phyloP scores from a whole-genome alignment of 1,140 invertebrate genomes.

The Tetragnatha versicolor region DNA sequence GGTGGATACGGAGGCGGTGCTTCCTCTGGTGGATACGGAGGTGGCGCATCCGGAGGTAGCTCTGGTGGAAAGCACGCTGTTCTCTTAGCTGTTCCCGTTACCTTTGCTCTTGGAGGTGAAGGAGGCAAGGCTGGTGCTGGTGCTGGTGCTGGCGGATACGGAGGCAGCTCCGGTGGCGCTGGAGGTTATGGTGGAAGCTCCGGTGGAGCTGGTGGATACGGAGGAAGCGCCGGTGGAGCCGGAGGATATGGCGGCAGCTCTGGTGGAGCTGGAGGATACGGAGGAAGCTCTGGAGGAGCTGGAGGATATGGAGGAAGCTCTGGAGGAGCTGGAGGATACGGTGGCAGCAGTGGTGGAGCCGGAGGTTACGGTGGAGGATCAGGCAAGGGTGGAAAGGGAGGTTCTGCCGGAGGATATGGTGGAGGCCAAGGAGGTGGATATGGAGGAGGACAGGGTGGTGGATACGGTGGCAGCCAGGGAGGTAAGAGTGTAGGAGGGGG shows the following conservation, averaged over 20 bases:
- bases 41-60: slow-evolving; percentile 15
- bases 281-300: background rate
- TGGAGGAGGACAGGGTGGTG: slow-evolving; percentile 2
- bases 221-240: background rate
- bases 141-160: slow-evolving; percentile 11
- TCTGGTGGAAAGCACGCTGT: slow-evolving; percentile 52
- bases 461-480: slow-evolving; percentile 9
- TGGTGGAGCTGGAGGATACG: slow-evolving; percentile 12
- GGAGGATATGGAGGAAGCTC: slow-evolving; percentile 29
- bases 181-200: slow-evolving; percentile 4
- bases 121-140: background rate
- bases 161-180: background rate
- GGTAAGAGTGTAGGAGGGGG: slow-evolving; percentile 22
- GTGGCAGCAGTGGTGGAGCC: slow-evolving; percentile 11
- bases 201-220: slow-evolving; percentile 2
- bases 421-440: slow-evolving; percentile 19
- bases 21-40: slow-evolving; percentile 22
- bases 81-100: slow-evolving; percentile 53
- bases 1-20: slow-evolving; percentile 1
- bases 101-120: slow-evolving; percentile 26
- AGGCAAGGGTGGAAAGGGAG: background rate
- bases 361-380: slow-evolving; percentile 12
- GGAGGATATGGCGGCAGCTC: slow-evolving; percentile 46
- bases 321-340: slow-evolving; percentile 9
- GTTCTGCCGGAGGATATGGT: slow-evolving; percentile 14